Base-by-base conservation (phyloP, 2,113 vertebrate genomes). In the Oncorhynchus keta region DNA sequence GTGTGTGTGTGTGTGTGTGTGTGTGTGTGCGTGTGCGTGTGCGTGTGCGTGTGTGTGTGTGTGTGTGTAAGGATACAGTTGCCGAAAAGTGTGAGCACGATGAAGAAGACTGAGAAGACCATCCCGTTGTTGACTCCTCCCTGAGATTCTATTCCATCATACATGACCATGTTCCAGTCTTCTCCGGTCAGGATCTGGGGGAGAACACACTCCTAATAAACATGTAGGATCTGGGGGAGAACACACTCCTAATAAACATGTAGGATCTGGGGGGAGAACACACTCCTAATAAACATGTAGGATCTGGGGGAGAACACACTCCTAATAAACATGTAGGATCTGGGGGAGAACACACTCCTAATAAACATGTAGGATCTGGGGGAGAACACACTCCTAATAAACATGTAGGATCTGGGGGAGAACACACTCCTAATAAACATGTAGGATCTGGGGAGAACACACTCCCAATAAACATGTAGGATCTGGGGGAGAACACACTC, bases 121-220 rank as follows among this genome's bases (percentile, higher is more conserved):
- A 99, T 98, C 82, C 97, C 97, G 45, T 92, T 92, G 85, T 97
- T 95, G 88, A 99, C 97, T 68, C 97, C 97, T 1, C 97, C 97
- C 94, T 97, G 96, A 91, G 97, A 97, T 90, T 97, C 91, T 87
- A 98, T 98, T 61, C 96, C 96, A 4, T 97, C 94, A 4, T 98
- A 98, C 96, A 98, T 98, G 83, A 98, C 96, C 91, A 95, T 94
- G 82, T 98, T 98, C 96, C 96, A 98, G 90, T 98, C 96, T 85
- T 97, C 96, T 1, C 96, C 96, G 0, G 96, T 98, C 92, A 98
- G 91, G 86, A 98, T 94, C 93, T 94, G 77, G 22, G 20, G 7
- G 59, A 74, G 2, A 14, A 65, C 14, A 77, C 48, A 62, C 59
- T 62, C 59, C 6, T 20, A 22, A 7, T 61, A n/a, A 22, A 61